These are phyloP conservation scores for Mustelus asterias DNA, from an alignment of 2,113 vertebrate species.

Conservation along the genomic window DNA sequence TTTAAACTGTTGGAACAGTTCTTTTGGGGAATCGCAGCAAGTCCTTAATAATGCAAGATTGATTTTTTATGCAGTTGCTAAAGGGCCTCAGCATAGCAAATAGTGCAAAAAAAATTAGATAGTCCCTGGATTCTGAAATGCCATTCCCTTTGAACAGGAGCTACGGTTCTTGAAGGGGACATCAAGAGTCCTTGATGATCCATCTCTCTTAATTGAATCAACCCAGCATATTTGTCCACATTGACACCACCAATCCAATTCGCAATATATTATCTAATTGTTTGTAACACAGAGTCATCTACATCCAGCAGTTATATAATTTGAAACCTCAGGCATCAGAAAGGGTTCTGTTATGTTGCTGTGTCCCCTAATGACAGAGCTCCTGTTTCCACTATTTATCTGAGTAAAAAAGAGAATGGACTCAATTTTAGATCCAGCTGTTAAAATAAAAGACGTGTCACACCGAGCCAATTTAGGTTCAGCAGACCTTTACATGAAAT, in stretches of 20 bases:
- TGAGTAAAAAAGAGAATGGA: neutral
- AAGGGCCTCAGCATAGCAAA: too few relatives aligned
- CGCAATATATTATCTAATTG: neutral
- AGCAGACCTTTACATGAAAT: neutral
- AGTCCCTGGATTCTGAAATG: neutral
- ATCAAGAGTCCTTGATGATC: neutral
- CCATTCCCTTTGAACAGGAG: neutral
- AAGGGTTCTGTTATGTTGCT: neutral
- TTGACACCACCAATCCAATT: neutral
- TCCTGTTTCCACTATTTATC: neutral
- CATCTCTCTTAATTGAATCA: neutral
- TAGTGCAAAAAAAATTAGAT: neutral
- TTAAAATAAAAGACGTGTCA: neutral
- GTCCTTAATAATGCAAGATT: neutral
- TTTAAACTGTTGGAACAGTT: neutral
- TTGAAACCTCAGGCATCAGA: neutral
- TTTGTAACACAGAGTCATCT: neutral
- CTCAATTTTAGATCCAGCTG: neutral
- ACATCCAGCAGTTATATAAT: neutral
- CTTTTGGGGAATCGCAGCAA: neutral
- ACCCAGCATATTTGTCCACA: neutral
- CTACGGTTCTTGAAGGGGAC: neutral
- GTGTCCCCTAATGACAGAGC: neutral
- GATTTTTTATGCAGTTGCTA: neutral
- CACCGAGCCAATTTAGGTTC: neutral